Conservation (phyloP, 2,888 invertebrate genomes). For the Heliothis peltigera region DNA sequence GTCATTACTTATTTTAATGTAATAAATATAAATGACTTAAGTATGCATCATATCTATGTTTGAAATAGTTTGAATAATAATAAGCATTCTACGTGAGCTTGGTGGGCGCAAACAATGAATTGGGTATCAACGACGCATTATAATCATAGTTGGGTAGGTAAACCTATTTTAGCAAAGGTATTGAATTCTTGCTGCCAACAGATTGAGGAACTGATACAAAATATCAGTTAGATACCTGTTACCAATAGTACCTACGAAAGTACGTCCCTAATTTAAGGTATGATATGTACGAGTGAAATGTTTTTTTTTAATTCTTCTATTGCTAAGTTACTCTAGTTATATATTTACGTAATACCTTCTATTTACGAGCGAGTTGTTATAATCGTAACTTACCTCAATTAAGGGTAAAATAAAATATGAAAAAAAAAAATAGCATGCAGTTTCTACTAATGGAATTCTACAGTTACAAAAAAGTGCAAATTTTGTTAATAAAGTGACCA, state of each 20-base stretch:
- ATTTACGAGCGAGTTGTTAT: neutral
- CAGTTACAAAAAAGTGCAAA: conserved; percentile 30
- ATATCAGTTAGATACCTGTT: neutral
- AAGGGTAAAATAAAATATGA: no score
- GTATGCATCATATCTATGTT: neutral
- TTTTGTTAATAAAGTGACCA: conserved; percentile 15
- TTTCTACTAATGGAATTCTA: neutral
- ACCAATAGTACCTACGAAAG: neutral
- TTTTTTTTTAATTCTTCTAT: neutral
- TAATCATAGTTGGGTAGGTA: neutral
- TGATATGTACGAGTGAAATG: no score
- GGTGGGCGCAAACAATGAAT: no score
- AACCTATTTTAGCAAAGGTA: neutral
- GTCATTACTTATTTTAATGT: neutral
- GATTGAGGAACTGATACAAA: neutral
- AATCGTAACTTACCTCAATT: neutral
- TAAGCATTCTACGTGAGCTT: neutral
- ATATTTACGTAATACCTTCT: neutral
- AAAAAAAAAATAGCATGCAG: neutral
- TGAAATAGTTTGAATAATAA: neutral
- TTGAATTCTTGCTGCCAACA: neutral
- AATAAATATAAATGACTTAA: neutral
- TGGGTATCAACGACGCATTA: no score
- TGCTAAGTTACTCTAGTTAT: neutral
- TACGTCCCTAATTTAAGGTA: neutral